These are phyloP conservation scores for Thecophora atra DNA, from an alignment of 2,888 invertebrate species.

Conservation along the genomic window DNA sequence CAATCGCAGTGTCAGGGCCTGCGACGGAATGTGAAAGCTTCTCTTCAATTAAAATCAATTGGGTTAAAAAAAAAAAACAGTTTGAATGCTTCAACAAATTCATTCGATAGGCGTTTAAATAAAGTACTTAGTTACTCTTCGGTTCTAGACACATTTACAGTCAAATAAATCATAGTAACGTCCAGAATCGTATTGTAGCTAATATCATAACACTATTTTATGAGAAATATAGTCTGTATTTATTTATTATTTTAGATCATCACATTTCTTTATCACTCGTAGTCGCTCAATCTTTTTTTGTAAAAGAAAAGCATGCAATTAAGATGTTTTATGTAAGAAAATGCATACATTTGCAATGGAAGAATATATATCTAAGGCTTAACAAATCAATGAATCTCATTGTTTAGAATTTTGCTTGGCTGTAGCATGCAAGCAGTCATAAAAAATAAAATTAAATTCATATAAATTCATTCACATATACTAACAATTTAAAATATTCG, in stretches of 20 bases:
- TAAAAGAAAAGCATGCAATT: not conserved
- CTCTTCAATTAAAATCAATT: too few species aligned
- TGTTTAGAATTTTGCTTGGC: too few species aligned
- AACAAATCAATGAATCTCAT: not conserved
- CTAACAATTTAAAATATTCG: too few species aligned
- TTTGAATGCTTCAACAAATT: not conserved
- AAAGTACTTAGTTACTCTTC: conserved; percentile 10
- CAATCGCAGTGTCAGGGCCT: too few species aligned
- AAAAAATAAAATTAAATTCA: too few species aligned
- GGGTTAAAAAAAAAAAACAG: not conserved
- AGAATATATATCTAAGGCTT: not conserved
- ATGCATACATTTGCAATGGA: too few species aligned
- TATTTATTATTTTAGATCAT: conserved; percentile 7
- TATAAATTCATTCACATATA: too few species aligned
- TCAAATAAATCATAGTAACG: too few species aligned
- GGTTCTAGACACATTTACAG: conserved; percentile 7
- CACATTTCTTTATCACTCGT: not conserved
- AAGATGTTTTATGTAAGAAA: not conserved
- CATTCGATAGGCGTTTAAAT: not conserved
- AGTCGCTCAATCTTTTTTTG: not conserved
- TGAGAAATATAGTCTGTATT: conserved; percentile 24
- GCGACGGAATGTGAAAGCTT: too few species aligned
- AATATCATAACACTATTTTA: too few species aligned
- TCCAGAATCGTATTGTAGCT: too few species aligned
- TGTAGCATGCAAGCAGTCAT: too few species aligned